Percentiles rank a stretch among this genome's conserved stretches.
Evolutionary conservation across 2,888 invertebrate species (phyloP).

Genomic region (Ernsta delagoae): DNA sequence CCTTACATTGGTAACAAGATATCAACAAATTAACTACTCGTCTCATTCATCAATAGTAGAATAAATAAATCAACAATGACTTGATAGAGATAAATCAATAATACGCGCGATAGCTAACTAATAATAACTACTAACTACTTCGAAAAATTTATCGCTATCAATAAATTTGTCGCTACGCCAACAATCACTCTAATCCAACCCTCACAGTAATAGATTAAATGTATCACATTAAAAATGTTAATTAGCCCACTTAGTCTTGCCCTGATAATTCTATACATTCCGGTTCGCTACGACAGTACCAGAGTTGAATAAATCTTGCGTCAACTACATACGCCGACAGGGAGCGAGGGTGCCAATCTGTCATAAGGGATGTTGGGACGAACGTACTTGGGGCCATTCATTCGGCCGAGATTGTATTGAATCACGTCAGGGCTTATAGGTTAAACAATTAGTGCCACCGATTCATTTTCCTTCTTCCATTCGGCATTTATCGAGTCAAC

Average conservation of each 20-base stretch:
- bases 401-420: constrained; percentile 53
- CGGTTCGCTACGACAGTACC: constrained; percentile 14
- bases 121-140: too few species aligned
- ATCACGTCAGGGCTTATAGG: constrained; percentile 62
- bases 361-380: constrained; percentile 54
- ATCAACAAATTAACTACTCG: too few species aligned
- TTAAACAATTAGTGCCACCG: constrained; percentile 60
- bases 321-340: constrained; percentile 65
- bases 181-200: too few species aligned
- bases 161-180: too few species aligned
- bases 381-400: constrained; percentile 54
- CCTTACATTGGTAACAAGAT: too few species aligned
- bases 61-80: too few species aligned
- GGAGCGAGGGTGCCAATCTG: constrained; percentile 63
- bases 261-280: constrained; percentile 29
- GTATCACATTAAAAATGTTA: too few species aligned
- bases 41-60: too few species aligned
- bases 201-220: too few species aligned
- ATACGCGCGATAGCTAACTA: too few species aligned
- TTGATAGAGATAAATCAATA: too few species aligned
- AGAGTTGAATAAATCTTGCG: constrained; percentile 65
- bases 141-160: too few species aligned
- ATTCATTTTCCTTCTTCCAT: constrained; percentile 53
- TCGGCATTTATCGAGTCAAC: constrained; percentile 31
- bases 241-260: not conserved